These are phyloP conservation scores for Parauchenoglanis punctatus DNA, from an alignment of 2,797 vertebrate genomes.

Conservation along the genomic window DNA sequence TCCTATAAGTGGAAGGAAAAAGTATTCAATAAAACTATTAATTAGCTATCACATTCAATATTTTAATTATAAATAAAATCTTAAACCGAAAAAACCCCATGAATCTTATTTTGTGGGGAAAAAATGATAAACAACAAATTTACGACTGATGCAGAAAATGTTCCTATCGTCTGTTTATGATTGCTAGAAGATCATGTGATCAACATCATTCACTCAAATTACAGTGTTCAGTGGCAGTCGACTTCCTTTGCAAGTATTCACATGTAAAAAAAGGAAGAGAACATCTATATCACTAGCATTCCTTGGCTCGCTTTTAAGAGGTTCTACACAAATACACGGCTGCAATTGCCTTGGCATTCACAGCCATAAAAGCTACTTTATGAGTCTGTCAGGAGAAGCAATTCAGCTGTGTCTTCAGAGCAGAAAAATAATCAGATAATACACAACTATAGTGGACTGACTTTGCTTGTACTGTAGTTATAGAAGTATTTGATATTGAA, in stretches of 20 bases:
- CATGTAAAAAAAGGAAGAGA: constrained; percentile 74
- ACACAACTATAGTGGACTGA: constrained; percentile 63
- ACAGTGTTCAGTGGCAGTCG: constrained; percentile 76
- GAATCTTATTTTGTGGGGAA: background rate
- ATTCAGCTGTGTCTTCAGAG: constrained; percentile 71
- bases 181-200: constrained; percentile 77
- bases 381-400: constrained; percentile 76
- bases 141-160: constrained; percentile 29
- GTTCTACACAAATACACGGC: constrained; percentile 74
- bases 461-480: constrained; percentile 69
- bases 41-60: background rate
- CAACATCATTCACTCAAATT: constrained; percentile 82
- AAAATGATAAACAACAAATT: constrained; percentile 15
- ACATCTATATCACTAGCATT: constrained; percentile 78
- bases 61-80: background rate
- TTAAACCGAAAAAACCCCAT: no score
- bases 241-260: constrained; percentile 83
- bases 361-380: constrained; percentile 80
- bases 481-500: constrained; percentile 31
- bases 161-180: constrained; percentile 47
- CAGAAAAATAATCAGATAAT: constrained; percentile 69
- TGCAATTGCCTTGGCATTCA: constrained; percentile 81
- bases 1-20: background rate
- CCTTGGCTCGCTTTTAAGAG: constrained; percentile 76
- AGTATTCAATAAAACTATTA: background rate